Conservation (phyloP, 1,140 invertebrate genomes). For the Neodiprion virginianus region DNA sequence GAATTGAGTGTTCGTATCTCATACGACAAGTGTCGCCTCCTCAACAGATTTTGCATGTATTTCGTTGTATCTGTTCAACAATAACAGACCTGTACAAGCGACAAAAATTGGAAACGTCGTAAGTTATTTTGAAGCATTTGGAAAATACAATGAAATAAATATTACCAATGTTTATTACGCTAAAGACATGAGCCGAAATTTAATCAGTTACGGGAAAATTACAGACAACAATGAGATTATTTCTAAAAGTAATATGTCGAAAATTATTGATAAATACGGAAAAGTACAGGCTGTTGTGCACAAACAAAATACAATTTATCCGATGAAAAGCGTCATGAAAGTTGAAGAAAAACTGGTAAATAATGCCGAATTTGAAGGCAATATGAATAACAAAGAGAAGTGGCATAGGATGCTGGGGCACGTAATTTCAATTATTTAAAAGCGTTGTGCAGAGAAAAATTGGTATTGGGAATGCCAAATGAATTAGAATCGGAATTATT, state of each 20-base stretch:
- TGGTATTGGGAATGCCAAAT: background rate
- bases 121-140: background rate
- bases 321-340: background rate
- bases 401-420: constrained; percentile 18
- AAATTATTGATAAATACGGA: constrained; percentile 14
- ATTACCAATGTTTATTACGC: background rate
- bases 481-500: background rate
- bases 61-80: no score
- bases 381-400: constrained; percentile 2
- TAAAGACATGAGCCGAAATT: background rate
- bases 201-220: background rate
- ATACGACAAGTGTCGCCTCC: no score
- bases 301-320: background rate
- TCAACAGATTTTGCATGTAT: no score
- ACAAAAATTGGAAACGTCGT: constrained; percentile 16
- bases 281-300: background rate
- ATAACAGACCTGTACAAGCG: background rate
- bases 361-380: background rate
- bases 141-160: background rate
- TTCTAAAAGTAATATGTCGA: background rate
- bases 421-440: constrained; percentile 17
- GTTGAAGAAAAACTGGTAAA: background rate
- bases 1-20: no score
- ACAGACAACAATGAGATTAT: background rate
- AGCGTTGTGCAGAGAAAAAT: background rate